Percentiles rank a stretch among this genome's conserved stretches.
These are phyloP conservation scores for Slavum lentiscoides DNA, from an alignment of 2,888 invertebrate genomes.

Conservation along the genomic window DNA sequence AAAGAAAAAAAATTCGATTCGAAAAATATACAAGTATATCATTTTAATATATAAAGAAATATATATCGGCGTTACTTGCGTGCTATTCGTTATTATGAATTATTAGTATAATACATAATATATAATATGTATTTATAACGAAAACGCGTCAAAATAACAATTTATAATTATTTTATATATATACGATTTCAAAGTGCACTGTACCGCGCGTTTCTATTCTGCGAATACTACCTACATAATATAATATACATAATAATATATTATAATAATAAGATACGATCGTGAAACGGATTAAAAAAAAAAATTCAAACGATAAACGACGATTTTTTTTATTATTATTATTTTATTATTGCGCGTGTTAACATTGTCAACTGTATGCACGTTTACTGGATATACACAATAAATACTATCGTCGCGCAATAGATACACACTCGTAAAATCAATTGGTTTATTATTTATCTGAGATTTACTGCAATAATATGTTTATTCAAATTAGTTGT, in stretches of 20 bases:
- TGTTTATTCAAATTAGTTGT: neutral
- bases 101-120: too few species aligned
- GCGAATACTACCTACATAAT: too few species aligned
- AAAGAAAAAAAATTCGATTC: neutral
- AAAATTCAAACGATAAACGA: neutral
- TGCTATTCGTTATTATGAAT: neutral
- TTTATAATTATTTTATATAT: neutral
- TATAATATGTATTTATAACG: neutral
- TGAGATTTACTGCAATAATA: neutral
- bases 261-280: too few species aligned
- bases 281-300: neutral
- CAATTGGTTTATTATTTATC: conserved; percentile 10
- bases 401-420: too few species aligned
- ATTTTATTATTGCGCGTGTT: too few species aligned
- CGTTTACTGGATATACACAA: neutral
- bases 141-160: neutral
- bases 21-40: neutral
- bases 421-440: neutral
- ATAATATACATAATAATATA: too few species aligned
- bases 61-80: neutral
- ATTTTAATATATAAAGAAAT: neutral
- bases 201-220: too few species aligned
- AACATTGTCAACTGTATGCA: neutral
- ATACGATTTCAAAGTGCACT: neutral
- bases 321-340: neutral